Evolutionary conservation across 2,888 invertebrate genomes (phyloP).

Genomic region (Trisateles emortualis): DNA sequence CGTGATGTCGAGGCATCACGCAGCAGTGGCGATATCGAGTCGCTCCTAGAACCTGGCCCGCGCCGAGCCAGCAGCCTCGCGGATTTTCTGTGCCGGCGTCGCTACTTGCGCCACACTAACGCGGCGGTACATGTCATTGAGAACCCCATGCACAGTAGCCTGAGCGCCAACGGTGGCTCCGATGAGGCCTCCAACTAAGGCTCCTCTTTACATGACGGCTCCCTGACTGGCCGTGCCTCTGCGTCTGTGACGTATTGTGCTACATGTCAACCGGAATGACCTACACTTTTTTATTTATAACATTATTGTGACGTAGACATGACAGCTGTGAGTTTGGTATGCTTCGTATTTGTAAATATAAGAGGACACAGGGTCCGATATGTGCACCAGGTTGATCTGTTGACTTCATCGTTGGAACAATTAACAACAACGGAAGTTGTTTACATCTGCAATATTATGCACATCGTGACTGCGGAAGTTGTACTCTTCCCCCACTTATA

Average conservation of each 20-base stretch:
- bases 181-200: not conserved
- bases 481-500: too few species aligned
- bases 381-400: not conserved
- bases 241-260: too few species aligned
- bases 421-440: too few species aligned
- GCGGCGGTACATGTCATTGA: slow-evolving; percentile 66
- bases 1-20: slow-evolving; percentile 48
- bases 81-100: slow-evolving; percentile 57
- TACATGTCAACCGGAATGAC: not conserved
- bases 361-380: not conserved
- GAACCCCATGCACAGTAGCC: slow-evolving; percentile 71
- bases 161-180: slow-evolving; percentile 27
- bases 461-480: too few species aligned
- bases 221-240: not conserved
- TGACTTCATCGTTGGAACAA: too few species aligned
- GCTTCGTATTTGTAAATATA: not conserved
- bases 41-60: slow-evolving; percentile 46
- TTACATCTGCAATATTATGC: too few species aligned
- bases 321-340: not conserved
- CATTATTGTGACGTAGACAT: not conserved
- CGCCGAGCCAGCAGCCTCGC: slow-evolving; percentile 63
- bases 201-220: not conserved
- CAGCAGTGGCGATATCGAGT: slow-evolving; percentile 60
- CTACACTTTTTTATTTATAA: not conserved
- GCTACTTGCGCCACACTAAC: slow-evolving; percentile 35